Base-by-base conservation (phyloP, 2,113 vertebrate species). In the Colistium nudipinnis region DNA sequence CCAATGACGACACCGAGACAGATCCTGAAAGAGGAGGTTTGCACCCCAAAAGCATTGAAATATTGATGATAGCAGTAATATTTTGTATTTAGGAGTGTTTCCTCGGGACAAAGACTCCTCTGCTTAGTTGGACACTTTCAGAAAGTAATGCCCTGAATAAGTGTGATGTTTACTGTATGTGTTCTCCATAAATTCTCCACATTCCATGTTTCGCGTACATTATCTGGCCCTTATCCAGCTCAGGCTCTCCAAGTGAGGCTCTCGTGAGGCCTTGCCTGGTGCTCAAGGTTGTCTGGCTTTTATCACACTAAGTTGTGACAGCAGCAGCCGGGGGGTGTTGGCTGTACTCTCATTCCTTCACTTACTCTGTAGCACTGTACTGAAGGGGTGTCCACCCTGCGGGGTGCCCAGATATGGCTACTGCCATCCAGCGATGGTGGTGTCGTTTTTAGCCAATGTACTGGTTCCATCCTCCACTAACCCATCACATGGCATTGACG, bases 1-100 rank as follows among this genome's bases (percentile, higher is more conserved):
- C 76, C 19, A 59, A 61, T 0, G 69, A 82, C 12, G 70, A 75
- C 4, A 4, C 47, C 30, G 78, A 71, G 48, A 52, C 62, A 68
- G 47, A 62, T 68, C 54, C 74, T 22, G 57, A 30, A 56, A 76
- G 12, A 67, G 36, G 78, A 90, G 89, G 90, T 92, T 66, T 63
- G 86, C 11, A 12, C 7, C 52, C 36, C 22, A 20, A 51, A 64
- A 67, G 47, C 59, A 27, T 33, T 76, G 38, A 75, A 38, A 12
- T 48, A 25, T 76, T 51, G 6, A 54, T 39, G n/a, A 33, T 47
- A 16, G 10, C 27, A 31, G 1, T 13, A 17, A 11, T 39, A 19
- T 3, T 25, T 1, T 48, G 35, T 28, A 33, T 47, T 25, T 55
- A 3, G 22, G 14, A 38, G 19, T 16, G 25, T 69, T 20, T 53